Evolutionary conservation across 1,140 invertebrate genomes (phyloP), one percentile per base, ranked within the genome.

Genomic region (Drosophila subobscura): DNA sequence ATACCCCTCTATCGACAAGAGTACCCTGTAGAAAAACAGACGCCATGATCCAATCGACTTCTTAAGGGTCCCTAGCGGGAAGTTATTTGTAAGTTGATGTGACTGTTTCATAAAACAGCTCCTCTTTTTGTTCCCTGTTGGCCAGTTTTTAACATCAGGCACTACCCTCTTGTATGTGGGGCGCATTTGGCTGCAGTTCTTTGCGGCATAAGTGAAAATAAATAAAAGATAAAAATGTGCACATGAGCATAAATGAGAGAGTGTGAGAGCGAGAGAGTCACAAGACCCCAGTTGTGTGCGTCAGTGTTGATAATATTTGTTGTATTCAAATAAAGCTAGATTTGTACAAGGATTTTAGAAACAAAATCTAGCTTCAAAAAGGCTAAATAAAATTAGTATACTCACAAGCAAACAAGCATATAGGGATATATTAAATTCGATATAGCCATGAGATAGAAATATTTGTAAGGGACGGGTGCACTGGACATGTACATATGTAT

Each of bases 121-220:
- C 33, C 10, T 37, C 33, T 12, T 4, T 37, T 37, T 2, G 33
- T 37, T 37, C 33, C 33, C 33, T 37, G 33, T 37, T 12, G 27
- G 29, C 29, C 7, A 33, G 7, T 33, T 8, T 4, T 37, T 4
- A 42, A 64, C 33, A 50, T 27, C 8, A 42, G 14, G n/a, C 6
- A 7, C 56, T 27, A 72, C 37, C 54, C 47, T 47, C 56, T 33
- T 50, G 41, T 8, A 14, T 27, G 37, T 41, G 25, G 54, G 66
- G 49, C 51, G 74, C 46, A 71, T 71, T 76, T 65, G 55, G 57
- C 45, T 76, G 71, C 72, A 85, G 63, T 75, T 72, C 71, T 81
- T 73, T 61, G 78, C 79, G 74, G 78, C 80, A 84, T 76, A 79
- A 84, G 80, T 85, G 80, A 84, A 84, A 84, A 84, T 84, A 85